Evolutionary conservation across 1,140 invertebrate species (phyloP).

Genomic region (Choristoneura fumiferana): DNA sequence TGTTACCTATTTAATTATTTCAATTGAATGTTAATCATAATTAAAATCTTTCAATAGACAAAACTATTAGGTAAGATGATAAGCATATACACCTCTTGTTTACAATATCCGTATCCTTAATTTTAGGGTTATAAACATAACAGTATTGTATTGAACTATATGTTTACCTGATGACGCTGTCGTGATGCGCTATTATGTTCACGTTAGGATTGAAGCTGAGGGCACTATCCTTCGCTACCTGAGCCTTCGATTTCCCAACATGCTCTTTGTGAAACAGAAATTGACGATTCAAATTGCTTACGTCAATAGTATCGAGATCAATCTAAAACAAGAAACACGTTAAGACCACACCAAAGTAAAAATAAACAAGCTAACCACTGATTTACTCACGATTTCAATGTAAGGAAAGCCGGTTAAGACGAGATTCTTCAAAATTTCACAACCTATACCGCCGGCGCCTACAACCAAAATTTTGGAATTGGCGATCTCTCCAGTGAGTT

Average conservation of each 20-base stretch:
- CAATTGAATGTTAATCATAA: too few species aligned
- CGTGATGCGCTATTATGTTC: conserved; percentile 94
- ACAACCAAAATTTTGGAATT: conserved; percentile 88
- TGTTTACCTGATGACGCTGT: conserved; percentile 93
- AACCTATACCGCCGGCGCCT: conserved; percentile 99
- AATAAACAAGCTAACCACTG: not conserved
- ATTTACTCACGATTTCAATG: conserved; percentile 93
- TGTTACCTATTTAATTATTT: too few species aligned
- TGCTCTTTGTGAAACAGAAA: conserved; percentile 99
- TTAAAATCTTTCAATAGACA: too few species aligned
- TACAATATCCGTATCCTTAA: conserved; percentile 10
- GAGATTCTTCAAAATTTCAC: conserved; percentile 98
- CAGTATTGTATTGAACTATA: not conserved
- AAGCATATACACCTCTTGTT: too few species aligned
- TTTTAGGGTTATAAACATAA: conserved; percentile 16
- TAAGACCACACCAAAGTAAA: conserved; percentile 13
- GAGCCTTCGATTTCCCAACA: conserved; percentile 97
- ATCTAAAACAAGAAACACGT: conserved; percentile 85
- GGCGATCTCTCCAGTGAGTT: conserved; percentile 79
- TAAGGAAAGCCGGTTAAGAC: conserved; percentile 95
- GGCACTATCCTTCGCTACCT: conserved; percentile 93
- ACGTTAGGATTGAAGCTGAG: conserved; percentile 93
- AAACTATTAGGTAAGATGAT: too few species aligned
- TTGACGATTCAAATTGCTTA: conserved; percentile 99
- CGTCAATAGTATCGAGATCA: conserved; percentile 99